Conservation (phyloP, 2,888 invertebrate genomes). For the Saturnia pavonia region DNA sequence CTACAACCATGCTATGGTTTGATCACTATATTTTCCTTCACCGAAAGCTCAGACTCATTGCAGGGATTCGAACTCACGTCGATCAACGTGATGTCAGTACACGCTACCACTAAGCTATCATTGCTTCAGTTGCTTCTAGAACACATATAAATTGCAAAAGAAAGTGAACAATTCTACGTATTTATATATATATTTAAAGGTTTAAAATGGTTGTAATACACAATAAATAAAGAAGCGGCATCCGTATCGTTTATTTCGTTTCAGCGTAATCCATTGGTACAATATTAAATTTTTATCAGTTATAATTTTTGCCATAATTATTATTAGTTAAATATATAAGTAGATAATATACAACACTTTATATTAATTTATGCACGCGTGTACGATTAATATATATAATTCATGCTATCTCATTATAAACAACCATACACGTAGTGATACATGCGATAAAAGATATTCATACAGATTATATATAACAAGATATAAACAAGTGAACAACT, state of each 20-base stretch:
- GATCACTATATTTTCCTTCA: too few species aligned
- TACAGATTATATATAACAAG: slow-evolving; percentile 78
- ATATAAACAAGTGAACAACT: slow-evolving; percentile 81
- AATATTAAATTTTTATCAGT: slow-evolving; percentile 75
- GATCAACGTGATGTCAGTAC: too few species aligned
- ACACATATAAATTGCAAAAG: too few species aligned
- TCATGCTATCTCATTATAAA: slow-evolving; percentile 55
- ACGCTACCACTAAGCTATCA: too few species aligned
- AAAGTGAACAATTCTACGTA: too few species aligned
- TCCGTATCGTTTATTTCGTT: slow-evolving; percentile 79
- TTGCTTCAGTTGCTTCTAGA: too few species aligned
- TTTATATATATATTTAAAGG: too few species aligned
- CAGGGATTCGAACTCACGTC: too few species aligned
- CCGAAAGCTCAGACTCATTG: too few species aligned
- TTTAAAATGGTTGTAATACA: slow-evolving; percentile 35
- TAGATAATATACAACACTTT: slow-evolving; percentile 72
- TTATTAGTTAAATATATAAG: slow-evolving; percentile 66
- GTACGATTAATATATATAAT: slow-evolving; percentile 76
- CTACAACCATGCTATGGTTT: too few species aligned
- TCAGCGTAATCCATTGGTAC: slow-evolving; percentile 80
- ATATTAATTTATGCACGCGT: slow-evolving; percentile 75
- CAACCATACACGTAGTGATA: slow-evolving; percentile 43
- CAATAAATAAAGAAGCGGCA: slow-evolving; percentile 79
- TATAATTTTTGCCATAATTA: slow-evolving; percentile 70
- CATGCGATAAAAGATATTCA: slow-evolving; percentile 78